Evolutionary conservation across 2,888 invertebrate genomes (phyloP).

Genomic region (Pammene aurita): DNA sequence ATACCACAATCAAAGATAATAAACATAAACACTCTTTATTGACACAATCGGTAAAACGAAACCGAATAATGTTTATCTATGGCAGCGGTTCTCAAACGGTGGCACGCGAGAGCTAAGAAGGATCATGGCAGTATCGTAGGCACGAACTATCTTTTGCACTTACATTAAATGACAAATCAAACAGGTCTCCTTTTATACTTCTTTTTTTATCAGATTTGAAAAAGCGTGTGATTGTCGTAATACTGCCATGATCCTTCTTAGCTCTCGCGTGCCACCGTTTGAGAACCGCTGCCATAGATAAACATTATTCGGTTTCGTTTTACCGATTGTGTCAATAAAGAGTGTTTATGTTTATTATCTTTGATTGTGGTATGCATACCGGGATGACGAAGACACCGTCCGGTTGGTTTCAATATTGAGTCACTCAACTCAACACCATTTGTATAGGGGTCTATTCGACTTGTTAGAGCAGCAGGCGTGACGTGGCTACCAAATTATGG

Average conservation of each 20-base stretch:
- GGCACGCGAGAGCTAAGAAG: too few relatives aligned
- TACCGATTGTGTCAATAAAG: conserved; percentile 23
- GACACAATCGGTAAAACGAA: conserved; percentile 19
- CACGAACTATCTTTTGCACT: too few relatives aligned
- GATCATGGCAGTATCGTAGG: too few relatives aligned
- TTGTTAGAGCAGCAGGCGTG: not conserved
- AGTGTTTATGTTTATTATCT: conserved; percentile 20
- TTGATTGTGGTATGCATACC: conserved; percentile 11
- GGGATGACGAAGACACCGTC: not conserved
- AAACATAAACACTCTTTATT: conserved; percentile 25
- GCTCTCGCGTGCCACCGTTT: not conserved
- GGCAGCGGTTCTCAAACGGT: not conserved
- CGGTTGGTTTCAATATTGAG: conserved; percentile 4
- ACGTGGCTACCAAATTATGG: too few relatives aligned
- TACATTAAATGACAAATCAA: too few relatives aligned
- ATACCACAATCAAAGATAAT: conserved; percentile 5
- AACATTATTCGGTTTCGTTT: conserved; percentile 16
- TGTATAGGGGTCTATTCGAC: not conserved
- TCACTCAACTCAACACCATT: conserved; percentile 1
- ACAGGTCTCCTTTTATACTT: too few relatives aligned
- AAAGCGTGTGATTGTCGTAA: too few relatives aligned
- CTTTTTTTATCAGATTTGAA: too few relatives aligned
- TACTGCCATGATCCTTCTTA: too few relatives aligned
- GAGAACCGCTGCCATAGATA: conserved; percentile 1
- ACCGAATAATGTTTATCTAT: conserved; percentile 14